phyloP scores from a whole-genome alignment of 2,797 vertebrate genomes.

The Etheostoma nigrum region DNA sequence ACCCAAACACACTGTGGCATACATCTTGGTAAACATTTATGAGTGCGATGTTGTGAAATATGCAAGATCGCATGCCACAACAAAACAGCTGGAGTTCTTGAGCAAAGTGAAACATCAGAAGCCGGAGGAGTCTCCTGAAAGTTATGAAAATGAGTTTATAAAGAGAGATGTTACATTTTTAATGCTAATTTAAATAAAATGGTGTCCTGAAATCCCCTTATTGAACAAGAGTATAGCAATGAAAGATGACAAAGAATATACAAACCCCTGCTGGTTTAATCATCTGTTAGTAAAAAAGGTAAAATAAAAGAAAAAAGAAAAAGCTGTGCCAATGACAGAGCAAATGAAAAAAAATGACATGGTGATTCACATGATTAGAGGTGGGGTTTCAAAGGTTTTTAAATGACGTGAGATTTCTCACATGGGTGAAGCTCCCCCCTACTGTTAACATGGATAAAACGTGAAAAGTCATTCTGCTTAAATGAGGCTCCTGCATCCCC shows the following conservation, averaged over 20 bases:
- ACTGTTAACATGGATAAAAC: constrained; percentile 3
- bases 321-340: not conserved
- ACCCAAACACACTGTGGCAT: constrained; percentile 34
- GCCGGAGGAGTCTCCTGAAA: constrained; percentile 22
- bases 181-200: constrained; percentile 44
- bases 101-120: constrained; percentile 55
- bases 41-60: constrained; percentile 53
- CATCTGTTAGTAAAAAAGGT: constrained; percentile 53
- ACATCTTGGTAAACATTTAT: constrained; percentile 58
- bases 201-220: constrained; percentile 12
- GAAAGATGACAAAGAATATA: constrained; percentile 28
- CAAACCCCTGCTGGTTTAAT: constrained; percentile 35
- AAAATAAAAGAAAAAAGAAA: constrained; percentile 20
- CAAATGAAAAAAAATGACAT: not conserved
- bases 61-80: constrained; percentile 42
- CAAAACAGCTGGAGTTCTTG: constrained; percentile 44
- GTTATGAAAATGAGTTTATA: constrained; percentile 32
- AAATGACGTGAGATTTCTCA: constrained; percentile 13
- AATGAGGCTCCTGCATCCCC: no score
- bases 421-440: not conserved
- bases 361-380: constrained; percentile 16
- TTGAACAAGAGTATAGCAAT: not conserved
- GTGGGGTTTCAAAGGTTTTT: constrained; percentile 22
- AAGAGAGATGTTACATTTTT: constrained; percentile 38
- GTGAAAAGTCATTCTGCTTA: no score